Conservation (phyloP, 2,888 invertebrate species). For the Enchytraeus crypticus region DNA sequence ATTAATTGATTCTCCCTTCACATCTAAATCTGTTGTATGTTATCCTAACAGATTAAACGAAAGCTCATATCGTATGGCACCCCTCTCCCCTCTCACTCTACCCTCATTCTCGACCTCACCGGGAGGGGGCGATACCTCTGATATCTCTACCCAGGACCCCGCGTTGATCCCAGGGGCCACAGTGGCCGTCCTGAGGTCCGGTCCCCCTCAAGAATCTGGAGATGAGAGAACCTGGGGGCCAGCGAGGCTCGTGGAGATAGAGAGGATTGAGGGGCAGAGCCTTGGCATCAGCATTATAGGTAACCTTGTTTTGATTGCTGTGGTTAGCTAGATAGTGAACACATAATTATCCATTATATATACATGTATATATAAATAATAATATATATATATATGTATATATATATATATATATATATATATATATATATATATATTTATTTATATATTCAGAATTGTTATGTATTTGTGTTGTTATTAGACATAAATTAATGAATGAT, state of each 20-base stretch:
- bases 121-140: not conserved
- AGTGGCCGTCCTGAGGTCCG: not conserved
- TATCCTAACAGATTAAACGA: too few relatives aligned
- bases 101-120: not conserved
- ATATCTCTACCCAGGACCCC: too few relatives aligned
- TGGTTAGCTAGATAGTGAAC: not conserved
- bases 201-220: too few relatives aligned
- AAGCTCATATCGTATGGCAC: not conserved
- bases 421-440: not conserved
- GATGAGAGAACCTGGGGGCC: constrained; percentile 68
- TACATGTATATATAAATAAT: not conserved
- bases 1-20: too few relatives aligned
- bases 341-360: not conserved
- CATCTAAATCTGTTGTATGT: too few relatives aligned
- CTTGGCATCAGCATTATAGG: constrained; percentile 95
- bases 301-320: constrained; percentile 45
- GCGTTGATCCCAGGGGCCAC: not conserved
- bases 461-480: not conserved
- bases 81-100: not conserved
- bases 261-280: constrained; percentile 66
- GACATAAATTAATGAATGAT: not conserved
- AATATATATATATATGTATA: not conserved
- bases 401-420: not conserved
- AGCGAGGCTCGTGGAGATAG: constrained; percentile 65
- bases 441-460: not conserved